These are phyloP conservation scores for Castor canadensis DNA, from an alignment of 2,113 vertebrate species.

Conservation along the genomic window DNA sequence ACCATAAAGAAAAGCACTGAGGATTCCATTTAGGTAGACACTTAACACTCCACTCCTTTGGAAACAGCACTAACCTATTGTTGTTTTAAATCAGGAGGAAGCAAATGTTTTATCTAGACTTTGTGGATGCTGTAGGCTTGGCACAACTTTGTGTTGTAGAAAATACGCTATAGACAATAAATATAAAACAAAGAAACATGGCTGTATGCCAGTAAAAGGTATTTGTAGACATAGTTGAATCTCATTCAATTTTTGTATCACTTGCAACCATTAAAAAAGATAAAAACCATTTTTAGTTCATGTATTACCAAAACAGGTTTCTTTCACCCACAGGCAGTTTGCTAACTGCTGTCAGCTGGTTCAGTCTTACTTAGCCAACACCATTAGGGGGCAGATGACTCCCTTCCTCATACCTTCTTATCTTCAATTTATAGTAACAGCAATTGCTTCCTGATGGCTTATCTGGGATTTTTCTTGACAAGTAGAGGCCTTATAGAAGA, in stretches of 20 bases:
- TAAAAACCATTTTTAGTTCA: not conserved
- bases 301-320: not conserved
- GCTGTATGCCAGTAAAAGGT: not conserved
- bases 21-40: not conserved
- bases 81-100: not conserved
- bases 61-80: not conserved
- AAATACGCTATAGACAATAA: not conserved
- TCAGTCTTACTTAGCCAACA: not conserved
- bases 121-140: not conserved
- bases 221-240: conserved; percentile 20
- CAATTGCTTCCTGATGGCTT: not conserved
- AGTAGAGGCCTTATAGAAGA: not conserved
- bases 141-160: conserved; percentile 15
- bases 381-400: not conserved
- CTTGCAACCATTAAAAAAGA: not conserved
- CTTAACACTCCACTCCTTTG: not conserved
- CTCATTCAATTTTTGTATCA: conserved; percentile 21
- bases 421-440: conserved; percentile 25
- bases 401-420: not conserved
- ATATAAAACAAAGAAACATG: not conserved
- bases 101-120: conserved; percentile 3
- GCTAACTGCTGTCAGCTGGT: not conserved
- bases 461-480: conserved; percentile 14
- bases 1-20: not conserved
- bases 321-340: not conserved